Evolutionary conservation across 2,888 invertebrate genomes (phyloP).

Genomic region (Amorpha juglandis): DNA sequence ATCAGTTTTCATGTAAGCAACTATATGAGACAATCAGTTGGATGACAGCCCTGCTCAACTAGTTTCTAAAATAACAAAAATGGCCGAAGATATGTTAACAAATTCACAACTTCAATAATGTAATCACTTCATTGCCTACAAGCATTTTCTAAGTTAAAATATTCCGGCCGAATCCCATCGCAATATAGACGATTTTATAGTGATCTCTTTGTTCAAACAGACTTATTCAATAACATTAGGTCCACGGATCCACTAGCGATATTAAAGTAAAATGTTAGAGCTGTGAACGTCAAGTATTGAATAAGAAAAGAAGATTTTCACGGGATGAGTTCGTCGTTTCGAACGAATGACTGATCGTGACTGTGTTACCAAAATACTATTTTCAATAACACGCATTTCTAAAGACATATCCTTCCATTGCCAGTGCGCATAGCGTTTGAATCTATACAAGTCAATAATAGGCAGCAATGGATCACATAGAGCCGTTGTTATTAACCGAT

Average conservation of each 20-base stretch:
- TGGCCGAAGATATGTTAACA: neutral
- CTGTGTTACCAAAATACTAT: constrained; percentile 40
- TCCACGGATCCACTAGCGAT: constrained; percentile 26
- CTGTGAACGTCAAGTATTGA: constrained; percentile 51
- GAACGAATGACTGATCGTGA: constrained; percentile 50
- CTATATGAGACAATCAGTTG: neutral
- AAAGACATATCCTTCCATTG: neutral
- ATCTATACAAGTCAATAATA: neutral
- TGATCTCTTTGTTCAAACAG: constrained; percentile 20
- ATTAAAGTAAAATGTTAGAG: constrained; percentile 22
- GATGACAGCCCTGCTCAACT: neutral
- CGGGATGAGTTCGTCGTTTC: constrained; percentile 51
- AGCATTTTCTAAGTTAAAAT: constrained; percentile 2
- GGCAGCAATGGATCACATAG: constrained; percentile 1
- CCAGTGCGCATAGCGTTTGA: neutral
- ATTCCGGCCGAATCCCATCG: neutral
- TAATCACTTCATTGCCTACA: neutral
- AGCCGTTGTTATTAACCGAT: neutral
- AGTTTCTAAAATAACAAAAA: too few relatives aligned
- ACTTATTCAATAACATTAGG: constrained; percentile 20
- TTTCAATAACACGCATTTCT: constrained; percentile 2
- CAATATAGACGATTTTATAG: constrained; percentile 1
- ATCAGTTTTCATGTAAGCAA: too few relatives aligned
- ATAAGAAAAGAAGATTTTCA: constrained; percentile 48
- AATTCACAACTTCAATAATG: neutral